These are phyloP conservation scores for Megalurothrips usitatus DNA, from an alignment of 2,888 invertebrate species.

Conservation along the genomic window DNA sequence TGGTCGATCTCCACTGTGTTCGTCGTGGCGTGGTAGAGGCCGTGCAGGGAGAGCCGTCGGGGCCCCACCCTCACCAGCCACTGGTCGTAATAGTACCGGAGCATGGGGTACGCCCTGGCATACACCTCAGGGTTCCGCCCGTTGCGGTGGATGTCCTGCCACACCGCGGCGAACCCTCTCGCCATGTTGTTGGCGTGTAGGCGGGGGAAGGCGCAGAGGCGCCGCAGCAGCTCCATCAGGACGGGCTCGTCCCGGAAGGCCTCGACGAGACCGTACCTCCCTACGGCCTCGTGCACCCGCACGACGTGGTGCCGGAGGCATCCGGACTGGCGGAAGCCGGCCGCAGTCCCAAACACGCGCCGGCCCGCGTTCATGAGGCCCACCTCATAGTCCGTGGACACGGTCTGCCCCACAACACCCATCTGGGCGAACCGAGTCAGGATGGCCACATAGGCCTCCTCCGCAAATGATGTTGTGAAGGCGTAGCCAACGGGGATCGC, in stretches of 20 bases:
- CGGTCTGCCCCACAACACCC: background rate
- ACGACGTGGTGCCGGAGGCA: background rate
- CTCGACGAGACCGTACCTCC: background rate
- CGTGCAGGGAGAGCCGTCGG: background rate
- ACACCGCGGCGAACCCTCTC: background rate
- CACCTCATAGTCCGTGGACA: background rate
- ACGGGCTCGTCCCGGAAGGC: background rate
- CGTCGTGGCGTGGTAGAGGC: background rate
- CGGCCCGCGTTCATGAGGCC: background rate
- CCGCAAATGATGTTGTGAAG: background rate
- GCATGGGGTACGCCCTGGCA: background rate
- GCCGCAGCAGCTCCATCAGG: background rate
- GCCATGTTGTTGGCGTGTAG: background rate
- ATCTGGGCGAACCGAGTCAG: background rate
- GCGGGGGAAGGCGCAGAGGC: background rate
- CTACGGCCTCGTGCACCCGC: background rate
- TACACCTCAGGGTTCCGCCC: background rate
- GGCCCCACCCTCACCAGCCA: background rate
- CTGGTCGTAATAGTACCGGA: background rate
- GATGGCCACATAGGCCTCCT: background rate
- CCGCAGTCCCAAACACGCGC: background rate
- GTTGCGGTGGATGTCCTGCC: background rate
- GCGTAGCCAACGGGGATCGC: background rate
- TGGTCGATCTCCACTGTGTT: background rate
- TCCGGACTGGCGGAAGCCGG: background rate